Conservation (phyloP, 2,113 vertebrate genomes). For the Lota lota region DNA sequence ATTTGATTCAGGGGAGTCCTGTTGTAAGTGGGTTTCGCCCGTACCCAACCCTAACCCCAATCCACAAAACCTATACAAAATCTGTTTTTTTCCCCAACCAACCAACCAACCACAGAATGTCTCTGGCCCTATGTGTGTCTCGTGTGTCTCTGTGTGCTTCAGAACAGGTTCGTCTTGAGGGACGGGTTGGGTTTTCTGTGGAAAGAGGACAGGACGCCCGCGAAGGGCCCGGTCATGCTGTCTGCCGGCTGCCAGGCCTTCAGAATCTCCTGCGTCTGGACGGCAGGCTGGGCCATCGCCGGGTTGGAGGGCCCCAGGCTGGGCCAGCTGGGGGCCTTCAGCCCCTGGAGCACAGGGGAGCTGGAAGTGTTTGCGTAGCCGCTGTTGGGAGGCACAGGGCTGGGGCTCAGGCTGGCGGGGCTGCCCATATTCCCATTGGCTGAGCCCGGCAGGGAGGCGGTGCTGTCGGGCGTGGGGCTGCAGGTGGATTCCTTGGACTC, state of each 20-base stretch:
- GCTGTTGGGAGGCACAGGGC: conserved; percentile 73
- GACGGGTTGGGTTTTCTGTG: conserved; percentile 85
- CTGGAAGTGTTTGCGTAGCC: conserved; percentile 72
- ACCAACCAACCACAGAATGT: conserved; percentile 23
- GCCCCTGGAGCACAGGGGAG: conserved; percentile 77
- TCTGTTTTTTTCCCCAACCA: conserved; percentile 15
- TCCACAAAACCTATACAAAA: too few species aligned
- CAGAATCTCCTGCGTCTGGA: conserved; percentile 82
- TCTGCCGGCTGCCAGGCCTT: conserved; percentile 93
- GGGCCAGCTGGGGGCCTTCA: conserved; percentile 85
- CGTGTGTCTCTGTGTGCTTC: conserved; percentile 60
- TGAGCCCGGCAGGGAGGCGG: conserved; percentile 85
- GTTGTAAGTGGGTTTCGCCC: conserved; percentile 7
- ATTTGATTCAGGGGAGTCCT: conserved; percentile 28
- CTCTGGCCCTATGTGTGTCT: background rate
- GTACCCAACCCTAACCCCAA: conserved; percentile 14
- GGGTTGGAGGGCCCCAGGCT: conserved; percentile 78
- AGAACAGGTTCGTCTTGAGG: conserved; percentile 94
- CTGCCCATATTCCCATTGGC: conserved; percentile 78
- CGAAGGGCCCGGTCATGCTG: conserved; percentile 89
- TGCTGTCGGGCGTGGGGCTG: conserved; percentile 95
- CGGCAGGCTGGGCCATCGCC: conserved; percentile 68
- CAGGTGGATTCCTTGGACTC: conserved; percentile 95
- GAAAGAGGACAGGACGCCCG: conserved; percentile 91
- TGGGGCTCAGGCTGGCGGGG: conserved; percentile 88